Conservation (phyloP, 2,797 vertebrate genomes). For the Urocyon cinereoargenteus region DNA sequence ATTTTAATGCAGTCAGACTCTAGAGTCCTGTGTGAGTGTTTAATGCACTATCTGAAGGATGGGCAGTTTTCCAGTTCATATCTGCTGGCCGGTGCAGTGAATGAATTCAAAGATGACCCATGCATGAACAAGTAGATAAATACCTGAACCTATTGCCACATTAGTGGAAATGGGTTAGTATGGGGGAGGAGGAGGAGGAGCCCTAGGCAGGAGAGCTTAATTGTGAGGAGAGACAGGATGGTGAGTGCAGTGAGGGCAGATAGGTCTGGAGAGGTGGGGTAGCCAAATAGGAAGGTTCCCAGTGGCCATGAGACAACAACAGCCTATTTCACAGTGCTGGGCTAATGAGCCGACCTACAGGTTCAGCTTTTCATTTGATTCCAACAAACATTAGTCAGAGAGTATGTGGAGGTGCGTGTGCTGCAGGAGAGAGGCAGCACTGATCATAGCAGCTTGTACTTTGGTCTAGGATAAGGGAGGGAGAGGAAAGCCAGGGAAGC, state of each 20-base stretch:
- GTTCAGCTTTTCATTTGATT: neutral
- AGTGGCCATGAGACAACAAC: neutral
- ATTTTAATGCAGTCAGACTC: neutral
- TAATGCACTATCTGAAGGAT: neutral
- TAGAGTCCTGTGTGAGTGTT: neutral
- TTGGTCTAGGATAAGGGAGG: neutral
- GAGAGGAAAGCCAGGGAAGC: neutral
- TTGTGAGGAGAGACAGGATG: neutral
- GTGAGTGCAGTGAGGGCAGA: neutral
- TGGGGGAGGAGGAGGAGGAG: neutral
- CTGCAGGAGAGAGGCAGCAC: neutral
- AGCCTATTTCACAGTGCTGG: neutral
- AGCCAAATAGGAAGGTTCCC: neutral
- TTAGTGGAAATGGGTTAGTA: neutral
- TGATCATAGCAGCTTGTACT: neutral
- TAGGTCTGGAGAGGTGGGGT: neutral
- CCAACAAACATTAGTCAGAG: slow-evolving; percentile 21
- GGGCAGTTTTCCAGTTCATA: neutral
- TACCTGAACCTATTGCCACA: neutral
- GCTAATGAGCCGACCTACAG: neutral
- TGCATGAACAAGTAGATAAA: neutral
- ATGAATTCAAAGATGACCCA: neutral
- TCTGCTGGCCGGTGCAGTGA: neutral
- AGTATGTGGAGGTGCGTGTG: neutral
- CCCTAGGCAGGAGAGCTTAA: neutral